A percentile compares a stretch with the other conserved stretches of the same genome.
phyloP scores from a whole-genome alignment of 2,797 vertebrate genomes.

The Coregonus suidteri region DNA sequence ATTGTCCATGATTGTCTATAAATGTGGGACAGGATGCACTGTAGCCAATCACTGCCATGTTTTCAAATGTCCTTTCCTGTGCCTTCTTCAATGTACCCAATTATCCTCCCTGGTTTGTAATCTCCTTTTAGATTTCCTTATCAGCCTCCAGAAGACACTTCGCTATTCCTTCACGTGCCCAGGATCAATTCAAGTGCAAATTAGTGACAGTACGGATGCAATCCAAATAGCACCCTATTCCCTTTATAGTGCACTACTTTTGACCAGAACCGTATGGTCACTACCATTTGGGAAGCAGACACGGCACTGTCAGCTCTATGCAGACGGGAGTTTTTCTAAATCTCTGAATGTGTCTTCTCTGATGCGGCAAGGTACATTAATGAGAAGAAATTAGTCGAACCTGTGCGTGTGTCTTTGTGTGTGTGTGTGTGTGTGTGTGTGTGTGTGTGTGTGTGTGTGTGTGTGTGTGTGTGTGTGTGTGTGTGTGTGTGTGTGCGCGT shows the following conservation, averaged over 20 bases:
- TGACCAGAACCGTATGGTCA: neutral
- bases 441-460: too few species aligned
- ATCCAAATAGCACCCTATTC: neutral
- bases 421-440: too few species aligned
- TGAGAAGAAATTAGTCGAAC: neutral
- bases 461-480: too few species aligned
- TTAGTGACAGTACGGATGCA: neutral
- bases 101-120: too few species aligned
- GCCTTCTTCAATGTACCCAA: too few species aligned
- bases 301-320: neutral
- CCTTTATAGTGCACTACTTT: neutral
- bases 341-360: neutral
- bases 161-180: neutral
- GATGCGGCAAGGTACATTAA: neutral
- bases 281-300: too few species aligned
- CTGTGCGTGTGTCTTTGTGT: neutral
- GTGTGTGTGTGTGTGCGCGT: too few species aligned
- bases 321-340: neutral
- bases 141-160: neutral
- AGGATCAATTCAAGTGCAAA: neutral
- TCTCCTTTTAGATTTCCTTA: neutral
- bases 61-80: too few species aligned
- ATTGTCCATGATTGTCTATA: too few species aligned
- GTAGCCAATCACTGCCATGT: too few species aligned
- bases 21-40: too few species aligned